These are phyloP conservation scores for Anolis carolinensis DNA, from an alignment of 2,113 vertebrate genomes.

Conservation along the genomic window DNA sequence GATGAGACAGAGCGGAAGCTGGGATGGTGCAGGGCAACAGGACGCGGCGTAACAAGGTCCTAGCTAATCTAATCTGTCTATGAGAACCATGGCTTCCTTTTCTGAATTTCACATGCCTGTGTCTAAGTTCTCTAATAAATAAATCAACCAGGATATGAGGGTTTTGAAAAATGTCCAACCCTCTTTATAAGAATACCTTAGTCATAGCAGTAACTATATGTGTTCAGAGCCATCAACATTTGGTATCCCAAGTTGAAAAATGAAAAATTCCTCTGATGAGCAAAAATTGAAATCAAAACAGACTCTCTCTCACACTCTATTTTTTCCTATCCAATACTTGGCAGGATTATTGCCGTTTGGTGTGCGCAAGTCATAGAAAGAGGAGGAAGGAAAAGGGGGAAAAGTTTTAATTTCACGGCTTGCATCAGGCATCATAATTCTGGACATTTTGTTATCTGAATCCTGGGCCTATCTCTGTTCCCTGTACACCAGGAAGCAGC, in stretches of 20 bases:
- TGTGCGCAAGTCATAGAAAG: conserved; percentile 24
- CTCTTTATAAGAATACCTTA: background rate
- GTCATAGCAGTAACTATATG: background rate
- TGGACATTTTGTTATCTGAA: conserved; percentile 71
- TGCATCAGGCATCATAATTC: conserved; percentile 54
- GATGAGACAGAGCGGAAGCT: no score
- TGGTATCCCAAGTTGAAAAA: background rate
- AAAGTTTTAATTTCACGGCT: conserved; percentile 72
- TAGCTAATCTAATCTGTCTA: no score
- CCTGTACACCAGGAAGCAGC: conserved; percentile 46
- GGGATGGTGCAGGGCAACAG: no score
- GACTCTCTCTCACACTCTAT: conserved; percentile 56
- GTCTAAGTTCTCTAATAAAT: background rate
- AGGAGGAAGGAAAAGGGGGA: conserved; percentile 44
- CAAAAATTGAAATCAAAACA: conserved; percentile 3
- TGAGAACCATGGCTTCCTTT: background rate
- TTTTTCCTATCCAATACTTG: conserved; percentile 64
- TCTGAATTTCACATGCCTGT: background rate
- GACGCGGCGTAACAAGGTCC: no score
- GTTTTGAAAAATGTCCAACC: background rate
- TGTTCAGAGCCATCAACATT: background rate
- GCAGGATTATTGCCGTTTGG: conserved; percentile 45
- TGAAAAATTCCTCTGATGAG: background rate
- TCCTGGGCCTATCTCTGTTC: conserved; percentile 64
- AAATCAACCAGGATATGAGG: background rate